Conservation (phyloP, 2,797 vertebrate species). For the Natrix natrix region DNA sequence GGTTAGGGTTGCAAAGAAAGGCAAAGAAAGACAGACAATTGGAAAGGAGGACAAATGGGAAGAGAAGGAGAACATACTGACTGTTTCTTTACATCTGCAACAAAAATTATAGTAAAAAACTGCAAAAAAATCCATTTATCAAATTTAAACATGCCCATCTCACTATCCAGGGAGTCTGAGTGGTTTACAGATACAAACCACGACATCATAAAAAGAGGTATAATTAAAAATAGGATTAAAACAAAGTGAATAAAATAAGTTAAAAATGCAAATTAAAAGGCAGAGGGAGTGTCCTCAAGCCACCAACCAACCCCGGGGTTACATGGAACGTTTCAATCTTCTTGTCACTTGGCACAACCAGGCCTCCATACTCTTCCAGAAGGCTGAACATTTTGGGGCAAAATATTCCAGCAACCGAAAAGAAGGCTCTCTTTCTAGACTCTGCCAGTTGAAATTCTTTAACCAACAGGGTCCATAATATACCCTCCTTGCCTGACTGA, state of each 20-base stretch:
- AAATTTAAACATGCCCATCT: background rate
- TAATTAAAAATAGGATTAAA: background rate
- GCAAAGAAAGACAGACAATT: background rate
- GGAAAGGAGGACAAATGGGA: background rate
- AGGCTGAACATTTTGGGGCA: no score
- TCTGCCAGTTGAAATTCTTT: background rate
- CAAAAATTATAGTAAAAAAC: background rate
- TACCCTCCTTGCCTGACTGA: background rate
- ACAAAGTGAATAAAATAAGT: background rate
- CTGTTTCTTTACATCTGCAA: background rate
- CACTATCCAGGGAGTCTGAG: background rate
- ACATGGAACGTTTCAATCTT: background rate
- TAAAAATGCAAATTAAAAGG: background rate
- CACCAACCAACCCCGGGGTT: background rate
- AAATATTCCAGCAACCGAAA: no score
- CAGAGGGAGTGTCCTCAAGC: background rate
- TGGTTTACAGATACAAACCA: background rate
- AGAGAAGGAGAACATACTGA: background rate
- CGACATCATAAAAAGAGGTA: background rate
- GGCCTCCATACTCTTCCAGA: no score
- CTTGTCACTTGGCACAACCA: background rate
- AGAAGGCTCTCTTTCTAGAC: background rate
- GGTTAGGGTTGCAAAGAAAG: background rate
- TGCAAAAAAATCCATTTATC: background rate
- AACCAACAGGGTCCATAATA: background rate